phyloP scores from a whole-genome alignment of 2,797 vertebrate species.

The Clarias platycephalus region DNA sequence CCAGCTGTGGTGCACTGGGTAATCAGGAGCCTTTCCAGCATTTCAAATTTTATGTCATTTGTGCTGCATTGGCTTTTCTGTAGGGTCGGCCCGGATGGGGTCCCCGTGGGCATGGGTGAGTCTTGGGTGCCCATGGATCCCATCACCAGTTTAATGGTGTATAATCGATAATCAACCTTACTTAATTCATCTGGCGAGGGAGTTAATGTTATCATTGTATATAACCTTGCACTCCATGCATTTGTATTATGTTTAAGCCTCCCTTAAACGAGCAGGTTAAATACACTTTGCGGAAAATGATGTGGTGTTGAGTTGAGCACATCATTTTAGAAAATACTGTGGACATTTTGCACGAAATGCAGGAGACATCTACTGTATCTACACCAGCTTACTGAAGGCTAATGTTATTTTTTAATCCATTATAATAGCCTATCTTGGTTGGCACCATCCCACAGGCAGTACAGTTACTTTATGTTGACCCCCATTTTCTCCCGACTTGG shows the following conservation, averaged over 20 bases:
- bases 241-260: neutral
- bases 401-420: neutral
- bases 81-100: no score
- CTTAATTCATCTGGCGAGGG: no score
- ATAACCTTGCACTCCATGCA: neutral
- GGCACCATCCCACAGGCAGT: neutral
- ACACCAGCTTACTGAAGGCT: neutral
- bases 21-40: no score
- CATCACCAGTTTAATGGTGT: no score
- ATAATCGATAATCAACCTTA: no score
- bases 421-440: neutral
- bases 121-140: no score
- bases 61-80: no score
- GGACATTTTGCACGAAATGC: neutral
- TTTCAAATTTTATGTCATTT: no score
- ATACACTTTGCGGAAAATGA: neutral
- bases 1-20: no score
- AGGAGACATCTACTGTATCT: neutral
- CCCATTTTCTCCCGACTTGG: neutral
- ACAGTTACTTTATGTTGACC: neutral
- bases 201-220: neutral
- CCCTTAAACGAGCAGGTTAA: neutral
- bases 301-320: neutral
- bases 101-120: no score
- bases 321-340: neutral